These are phyloP conservation scores for Apamea crenata DNA, from an alignment of 2,888 invertebrate species.

Conservation along the genomic window DNA sequence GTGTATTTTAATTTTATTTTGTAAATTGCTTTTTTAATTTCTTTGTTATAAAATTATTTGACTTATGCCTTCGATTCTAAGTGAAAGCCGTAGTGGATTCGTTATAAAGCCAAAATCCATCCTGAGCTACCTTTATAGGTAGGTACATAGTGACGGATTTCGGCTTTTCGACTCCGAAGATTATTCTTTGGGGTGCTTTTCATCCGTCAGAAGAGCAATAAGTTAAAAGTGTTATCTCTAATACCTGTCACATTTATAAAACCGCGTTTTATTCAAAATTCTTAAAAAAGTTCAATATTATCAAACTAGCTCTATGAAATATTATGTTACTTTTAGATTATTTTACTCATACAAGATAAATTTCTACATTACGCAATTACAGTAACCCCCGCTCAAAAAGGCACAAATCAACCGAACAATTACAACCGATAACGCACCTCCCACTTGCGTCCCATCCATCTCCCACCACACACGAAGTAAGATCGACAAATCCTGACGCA, in stretches of 20 bases:
- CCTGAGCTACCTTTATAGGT: not conserved
- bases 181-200: not conserved
- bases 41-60: not conserved
- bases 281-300: too few species aligned
- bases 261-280: too few species aligned
- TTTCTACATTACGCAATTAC: conserved; percentile 8
- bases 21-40: not conserved
- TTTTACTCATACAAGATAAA: not conserved
- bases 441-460: conserved; percentile 28
- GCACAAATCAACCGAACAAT: conserved; percentile 45
- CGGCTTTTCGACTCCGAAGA: too few species aligned
- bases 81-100: too few species aligned
- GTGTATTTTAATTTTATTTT: conserved; percentile 29
- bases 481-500: conserved; percentile 73
- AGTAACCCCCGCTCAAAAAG: not conserved
- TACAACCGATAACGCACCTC: conserved; percentile 44
- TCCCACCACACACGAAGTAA: conserved; percentile 46
- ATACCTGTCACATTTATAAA: not conserved
- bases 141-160: not conserved
- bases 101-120: too few species aligned
- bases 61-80: too few species aligned
- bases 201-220: not conserved
- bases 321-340: not conserved
- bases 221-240: not conserved
- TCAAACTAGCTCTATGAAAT: too few species aligned